These are phyloP conservation scores for Diarsia rubi DNA, from an alignment of 2,888 invertebrate species.

Conservation along the genomic window DNA sequence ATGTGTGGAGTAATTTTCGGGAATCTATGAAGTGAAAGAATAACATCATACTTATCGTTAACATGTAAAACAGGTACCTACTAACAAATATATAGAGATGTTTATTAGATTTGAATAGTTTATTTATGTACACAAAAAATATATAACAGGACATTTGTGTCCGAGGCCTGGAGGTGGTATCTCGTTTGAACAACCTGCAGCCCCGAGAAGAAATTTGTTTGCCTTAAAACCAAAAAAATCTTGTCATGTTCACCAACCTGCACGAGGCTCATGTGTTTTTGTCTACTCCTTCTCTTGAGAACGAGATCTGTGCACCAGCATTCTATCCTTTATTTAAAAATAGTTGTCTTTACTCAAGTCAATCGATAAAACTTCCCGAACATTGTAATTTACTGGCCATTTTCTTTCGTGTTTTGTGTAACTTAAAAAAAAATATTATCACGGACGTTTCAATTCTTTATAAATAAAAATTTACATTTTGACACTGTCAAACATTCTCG, in stretches of 20 bases:
- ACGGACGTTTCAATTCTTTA: background rate
- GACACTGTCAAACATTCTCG: constrained; percentile 32
- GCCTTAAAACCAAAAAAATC: too few species aligned
- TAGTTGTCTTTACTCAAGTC: background rate
- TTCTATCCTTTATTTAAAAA: background rate
- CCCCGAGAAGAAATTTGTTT: too few species aligned
- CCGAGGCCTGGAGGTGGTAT: too few species aligned
- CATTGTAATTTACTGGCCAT: background rate
- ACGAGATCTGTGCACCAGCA: background rate
- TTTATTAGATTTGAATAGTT: background rate
- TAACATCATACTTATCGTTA: background rate
- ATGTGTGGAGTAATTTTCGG: background rate
- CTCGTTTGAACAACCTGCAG: too few species aligned
- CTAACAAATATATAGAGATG: background rate
- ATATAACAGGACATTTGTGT: too few species aligned
- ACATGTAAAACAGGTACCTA: background rate
- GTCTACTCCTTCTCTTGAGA: background rate
- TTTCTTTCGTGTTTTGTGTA: background rate
- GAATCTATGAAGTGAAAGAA: background rate
- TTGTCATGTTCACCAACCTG: too few species aligned
- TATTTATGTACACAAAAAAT: too few species aligned
- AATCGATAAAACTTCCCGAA: background rate
- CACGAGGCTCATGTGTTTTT: background rate
- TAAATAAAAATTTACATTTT: constrained; percentile 20
- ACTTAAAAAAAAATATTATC: background rate